Conservation (phyloP, 1,140 invertebrate species). For the Bombyx mori region DNA sequence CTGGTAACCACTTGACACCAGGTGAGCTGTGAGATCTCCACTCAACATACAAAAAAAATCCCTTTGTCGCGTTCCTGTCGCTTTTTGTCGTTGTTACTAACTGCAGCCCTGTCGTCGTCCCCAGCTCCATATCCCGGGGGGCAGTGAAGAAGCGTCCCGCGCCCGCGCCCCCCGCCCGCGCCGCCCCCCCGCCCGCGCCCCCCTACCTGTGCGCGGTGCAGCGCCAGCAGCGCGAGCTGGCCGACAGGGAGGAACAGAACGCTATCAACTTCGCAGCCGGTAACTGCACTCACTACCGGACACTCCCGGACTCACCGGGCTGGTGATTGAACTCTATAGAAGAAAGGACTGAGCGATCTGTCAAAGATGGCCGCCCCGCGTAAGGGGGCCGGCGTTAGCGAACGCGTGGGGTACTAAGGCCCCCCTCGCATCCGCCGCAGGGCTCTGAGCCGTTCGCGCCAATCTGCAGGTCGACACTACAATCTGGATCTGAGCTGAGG, state of each 20-base stretch:
- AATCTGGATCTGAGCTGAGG: too few species aligned
- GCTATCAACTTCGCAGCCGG: constrained; percentile 28
- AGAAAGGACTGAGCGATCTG: too few species aligned
- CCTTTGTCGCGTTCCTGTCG: background rate
- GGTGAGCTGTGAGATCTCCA: background rate
- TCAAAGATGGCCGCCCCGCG: too few species aligned
- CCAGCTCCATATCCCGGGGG: constrained; percentile 19
- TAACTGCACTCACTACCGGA: background rate
- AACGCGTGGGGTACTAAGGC: too few species aligned
- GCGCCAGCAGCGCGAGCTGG: constrained; percentile 31
- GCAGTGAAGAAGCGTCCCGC: constrained; percentile 45
- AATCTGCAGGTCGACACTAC: too few species aligned
- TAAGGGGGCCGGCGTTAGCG: too few species aligned
- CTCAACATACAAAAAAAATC: background rate
- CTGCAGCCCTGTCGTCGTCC: background rate
- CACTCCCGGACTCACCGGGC: too few species aligned
- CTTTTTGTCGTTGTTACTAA: constrained; percentile 4
- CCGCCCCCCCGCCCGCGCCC: constrained; percentile 3
- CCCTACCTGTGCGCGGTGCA: constrained; percentile 25
- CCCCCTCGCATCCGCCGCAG: too few species aligned
- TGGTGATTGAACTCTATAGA: too few species aligned
- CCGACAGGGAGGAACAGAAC: constrained; percentile 24
- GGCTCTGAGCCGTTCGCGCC: too few species aligned
- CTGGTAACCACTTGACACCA: background rate
- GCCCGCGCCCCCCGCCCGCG: constrained; percentile 24